Percentiles rank a stretch among this genome's conserved stretches.
Conservation (phyloP, 2,888 invertebrate genomes). For the Diarsia brunnea region DNA sequence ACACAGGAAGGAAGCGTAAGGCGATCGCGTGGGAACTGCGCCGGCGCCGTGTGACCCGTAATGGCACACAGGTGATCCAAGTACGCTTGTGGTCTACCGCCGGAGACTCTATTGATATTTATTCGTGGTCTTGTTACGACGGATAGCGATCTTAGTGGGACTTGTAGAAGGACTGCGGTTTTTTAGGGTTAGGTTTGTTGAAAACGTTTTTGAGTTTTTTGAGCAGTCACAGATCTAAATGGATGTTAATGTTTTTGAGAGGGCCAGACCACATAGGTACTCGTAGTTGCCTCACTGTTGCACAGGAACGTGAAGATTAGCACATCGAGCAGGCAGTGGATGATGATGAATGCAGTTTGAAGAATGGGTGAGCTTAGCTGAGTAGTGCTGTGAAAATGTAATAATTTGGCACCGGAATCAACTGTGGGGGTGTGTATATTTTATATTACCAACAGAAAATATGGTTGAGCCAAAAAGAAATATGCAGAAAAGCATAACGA, state of each 20-base stretch:
- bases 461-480: background rate
- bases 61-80: slow-evolving; percentile 61
- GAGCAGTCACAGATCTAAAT: background rate
- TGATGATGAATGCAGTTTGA: background rate
- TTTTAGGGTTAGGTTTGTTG: slow-evolving; percentile 19
- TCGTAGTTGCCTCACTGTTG: too few species aligned
- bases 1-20: slow-evolving; percentile 90
- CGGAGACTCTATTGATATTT: slow-evolving; percentile 56
- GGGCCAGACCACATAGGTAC: too few species aligned
- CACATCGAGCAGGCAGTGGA: too few species aligned
- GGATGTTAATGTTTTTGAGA: too few species aligned
- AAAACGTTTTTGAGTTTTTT: background rate
- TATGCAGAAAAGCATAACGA: background rate
- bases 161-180: background rate
- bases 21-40: slow-evolving; percentile 88
- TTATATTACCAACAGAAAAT: background rate
- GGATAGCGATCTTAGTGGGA: slow-evolving; percentile 44
- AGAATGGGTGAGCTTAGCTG: background rate
- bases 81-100: slow-evolving; percentile 24
- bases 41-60: slow-evolving; percentile 83
- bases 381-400: too few species aligned
- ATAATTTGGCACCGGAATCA: background rate
- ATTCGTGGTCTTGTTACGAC: slow-evolving; percentile 48
- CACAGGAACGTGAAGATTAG: too few species aligned
- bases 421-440: background rate